Evolutionary conservation across 2,888 invertebrate species (phyloP).

Genomic region (Chrysolina haemoptera): DNA sequence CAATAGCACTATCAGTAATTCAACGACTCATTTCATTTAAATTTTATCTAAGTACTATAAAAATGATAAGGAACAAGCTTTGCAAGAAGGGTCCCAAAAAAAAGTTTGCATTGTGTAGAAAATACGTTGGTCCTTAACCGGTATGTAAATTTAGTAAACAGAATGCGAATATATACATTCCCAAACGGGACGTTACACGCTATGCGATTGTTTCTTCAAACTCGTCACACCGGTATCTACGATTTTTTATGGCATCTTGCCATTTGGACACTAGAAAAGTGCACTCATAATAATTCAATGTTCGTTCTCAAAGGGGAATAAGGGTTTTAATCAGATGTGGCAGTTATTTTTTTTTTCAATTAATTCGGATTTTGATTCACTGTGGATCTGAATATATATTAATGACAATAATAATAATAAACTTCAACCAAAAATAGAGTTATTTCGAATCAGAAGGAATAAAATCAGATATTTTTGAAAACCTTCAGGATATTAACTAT

Average conservation of each 20-base stretch:
- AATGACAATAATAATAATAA: not conserved
- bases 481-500: too few species aligned
- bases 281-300: constrained; percentile 48
- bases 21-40: not conserved
- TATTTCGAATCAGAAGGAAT: not conserved
- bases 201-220: constrained; percentile 51
- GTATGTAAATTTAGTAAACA: constrained; percentile 47
- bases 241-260: constrained; percentile 53
- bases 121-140: constrained; percentile 49
- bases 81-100: constrained; percentile 41
- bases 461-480: too few species aligned
- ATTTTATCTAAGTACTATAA: not conserved
- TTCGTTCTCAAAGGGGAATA: constrained; percentile 37
- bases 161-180: constrained; percentile 52
- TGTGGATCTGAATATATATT: not conserved
- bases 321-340: constrained; percentile 41
- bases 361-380: constrained; percentile 38
- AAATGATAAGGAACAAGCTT: constrained; percentile 3
- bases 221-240: constrained; percentile 56
- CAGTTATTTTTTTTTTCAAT: constrained; percentile 45
- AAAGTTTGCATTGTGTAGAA: constrained; percentile 53
- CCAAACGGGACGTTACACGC: constrained; percentile 53
- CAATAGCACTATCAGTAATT: not conserved
- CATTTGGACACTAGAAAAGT: constrained; percentile 56
- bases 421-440: not conserved